phyloP scores from a whole-genome alignment of 2,113 vertebrate genomes.

The Mustelus asterias region DNA sequence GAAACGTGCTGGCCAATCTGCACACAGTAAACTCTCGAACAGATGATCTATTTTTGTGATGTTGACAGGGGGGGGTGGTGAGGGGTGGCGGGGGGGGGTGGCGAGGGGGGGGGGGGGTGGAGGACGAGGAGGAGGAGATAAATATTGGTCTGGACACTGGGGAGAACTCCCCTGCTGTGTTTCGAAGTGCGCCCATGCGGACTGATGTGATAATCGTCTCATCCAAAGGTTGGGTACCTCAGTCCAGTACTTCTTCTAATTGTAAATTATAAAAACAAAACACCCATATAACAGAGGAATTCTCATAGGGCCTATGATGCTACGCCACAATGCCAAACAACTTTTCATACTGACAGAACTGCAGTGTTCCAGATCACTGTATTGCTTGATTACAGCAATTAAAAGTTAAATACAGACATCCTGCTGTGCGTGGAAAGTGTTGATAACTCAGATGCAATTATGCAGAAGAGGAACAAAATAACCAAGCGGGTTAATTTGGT shows the following conservation, averaged over 20 bases:
- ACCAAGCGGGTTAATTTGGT: background rate
- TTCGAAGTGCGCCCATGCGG: no score
- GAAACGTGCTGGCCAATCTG: no score
- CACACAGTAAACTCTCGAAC: no score
- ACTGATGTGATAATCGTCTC: no score
- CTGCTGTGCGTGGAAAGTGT: background rate
- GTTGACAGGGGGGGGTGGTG: no score
- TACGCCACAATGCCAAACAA: background rate
- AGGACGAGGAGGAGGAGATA: no score
- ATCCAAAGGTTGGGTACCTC: no score
- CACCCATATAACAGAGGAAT: background rate
- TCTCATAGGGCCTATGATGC: background rate
- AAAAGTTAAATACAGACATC: background rate
- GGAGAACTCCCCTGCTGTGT: no score
- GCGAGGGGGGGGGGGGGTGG: no score
- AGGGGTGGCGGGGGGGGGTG: no score
- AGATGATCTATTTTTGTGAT: no score
- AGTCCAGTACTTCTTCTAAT: background rate
- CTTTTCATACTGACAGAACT: background rate
- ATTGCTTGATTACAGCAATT: slow-evolving; percentile 18
- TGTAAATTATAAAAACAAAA: background rate
- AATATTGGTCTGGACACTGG: no score
- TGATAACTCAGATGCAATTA: background rate
- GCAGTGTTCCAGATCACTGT: background rate
- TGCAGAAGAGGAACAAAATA: background rate